These are phyloP conservation scores for Theonella swinhoei DNA, from an alignment of 37 sponge, comb jelly and placozoan genomes.

Conservation along the genomic window DNA sequence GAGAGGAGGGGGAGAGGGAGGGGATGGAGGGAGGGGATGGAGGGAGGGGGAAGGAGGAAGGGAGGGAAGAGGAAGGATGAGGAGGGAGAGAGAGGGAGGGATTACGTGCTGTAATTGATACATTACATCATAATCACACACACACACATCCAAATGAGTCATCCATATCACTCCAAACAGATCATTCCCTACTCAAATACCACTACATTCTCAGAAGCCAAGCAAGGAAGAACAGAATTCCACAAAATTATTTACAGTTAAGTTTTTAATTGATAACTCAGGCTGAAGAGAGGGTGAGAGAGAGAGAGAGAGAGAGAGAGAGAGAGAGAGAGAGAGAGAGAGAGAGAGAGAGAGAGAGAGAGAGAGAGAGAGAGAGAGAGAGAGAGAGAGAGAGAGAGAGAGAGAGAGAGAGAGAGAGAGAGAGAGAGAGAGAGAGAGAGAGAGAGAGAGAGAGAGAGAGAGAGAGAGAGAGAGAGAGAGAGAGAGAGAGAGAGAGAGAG, in stretches of 20 bases:
- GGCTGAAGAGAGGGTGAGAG: too few species aligned
- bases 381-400: conserved; percentile 18
- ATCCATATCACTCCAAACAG: background rate
- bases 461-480: conserved; percentile 17
- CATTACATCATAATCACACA: too few species aligned
- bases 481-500: background rate
- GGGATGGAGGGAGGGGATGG: background rate
- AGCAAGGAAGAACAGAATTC: too few species aligned
- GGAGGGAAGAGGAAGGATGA: too few species aligned
- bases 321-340: background rate
- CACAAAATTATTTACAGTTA: too few species aligned
- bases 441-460: too few species aligned
- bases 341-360: background rate
- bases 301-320: background rate
- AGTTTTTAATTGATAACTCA: too few species aligned
- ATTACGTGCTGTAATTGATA: too few species aligned
- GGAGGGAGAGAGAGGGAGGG: too few species aligned
- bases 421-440: background rate
- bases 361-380: conserved; percentile 5
- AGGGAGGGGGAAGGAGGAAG: background rate
- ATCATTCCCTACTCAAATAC: too few species aligned
- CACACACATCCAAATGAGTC: too few species aligned
- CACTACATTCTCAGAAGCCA: too few species aligned
- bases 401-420: conserved; percentile 11
- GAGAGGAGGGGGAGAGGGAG: background rate